phyloP scores from a whole-genome alignment of 2,797 vertebrate species.

The Oreortyx pictus region DNA sequence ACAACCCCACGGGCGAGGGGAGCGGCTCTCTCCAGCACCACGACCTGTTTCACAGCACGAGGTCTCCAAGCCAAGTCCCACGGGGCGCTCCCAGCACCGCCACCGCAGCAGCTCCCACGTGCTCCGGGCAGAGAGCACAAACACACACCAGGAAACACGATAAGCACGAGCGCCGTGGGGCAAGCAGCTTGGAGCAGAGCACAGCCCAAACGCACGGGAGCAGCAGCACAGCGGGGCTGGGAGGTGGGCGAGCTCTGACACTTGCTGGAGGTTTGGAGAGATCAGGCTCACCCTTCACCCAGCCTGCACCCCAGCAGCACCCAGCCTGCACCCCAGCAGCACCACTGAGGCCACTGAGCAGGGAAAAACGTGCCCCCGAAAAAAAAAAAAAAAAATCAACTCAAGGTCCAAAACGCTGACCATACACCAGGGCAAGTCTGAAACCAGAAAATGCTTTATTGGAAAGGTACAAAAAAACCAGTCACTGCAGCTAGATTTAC shows the following conservation, averaged over 20 bases:
- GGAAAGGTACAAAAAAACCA: conserved; percentile 93
- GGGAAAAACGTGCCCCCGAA: neutral
- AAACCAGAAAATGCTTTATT: conserved; percentile 89
- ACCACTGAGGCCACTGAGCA: no score
- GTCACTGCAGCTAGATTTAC: conserved; percentile 86
- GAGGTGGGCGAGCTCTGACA: neutral
- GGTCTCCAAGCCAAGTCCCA: neutral
- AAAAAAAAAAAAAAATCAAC: neutral
- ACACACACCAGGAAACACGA: neutral
- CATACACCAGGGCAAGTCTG: conserved; percentile 54
- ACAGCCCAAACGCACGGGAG: neutral
- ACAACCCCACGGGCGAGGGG: neutral
- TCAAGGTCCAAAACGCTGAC: conserved; percentile 29
- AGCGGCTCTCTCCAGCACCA: neutral
- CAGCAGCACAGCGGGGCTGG: neutral
- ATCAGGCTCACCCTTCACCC: neutral
- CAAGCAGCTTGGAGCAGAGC: neutral
- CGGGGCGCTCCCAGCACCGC: neutral
- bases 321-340: neutral
- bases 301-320: neutral
- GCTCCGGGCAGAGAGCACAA: neutral
- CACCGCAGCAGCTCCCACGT: neutral
- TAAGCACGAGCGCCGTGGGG: accelerated
- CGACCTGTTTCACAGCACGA: neutral
- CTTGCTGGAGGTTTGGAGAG: neutral